phyloP scores from a whole-genome alignment of 2,797 vertebrate genomes.

The Furcifer pardalis region DNA sequence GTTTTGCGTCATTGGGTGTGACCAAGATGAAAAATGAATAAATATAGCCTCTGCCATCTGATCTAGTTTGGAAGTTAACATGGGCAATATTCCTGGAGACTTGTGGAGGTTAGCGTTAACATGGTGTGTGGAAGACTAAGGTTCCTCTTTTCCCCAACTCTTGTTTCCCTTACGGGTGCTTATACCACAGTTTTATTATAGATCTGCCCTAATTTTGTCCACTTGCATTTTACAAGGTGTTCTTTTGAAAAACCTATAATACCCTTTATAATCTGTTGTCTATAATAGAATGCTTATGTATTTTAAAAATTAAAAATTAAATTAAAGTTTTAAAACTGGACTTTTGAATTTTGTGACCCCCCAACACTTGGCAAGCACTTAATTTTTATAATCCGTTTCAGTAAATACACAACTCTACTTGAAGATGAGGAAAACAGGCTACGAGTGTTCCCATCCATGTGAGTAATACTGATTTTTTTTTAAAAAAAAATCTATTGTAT shows the following conservation, averaged over 20 bases:
- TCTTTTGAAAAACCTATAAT: neutral
- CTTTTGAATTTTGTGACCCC: neutral
- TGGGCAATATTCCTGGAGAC: neutral
- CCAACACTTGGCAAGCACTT: conserved; percentile 10
- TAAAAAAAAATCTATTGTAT: too few relatives aligned
- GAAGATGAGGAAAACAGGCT: conserved; percentile 84
- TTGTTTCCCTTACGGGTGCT: neutral
- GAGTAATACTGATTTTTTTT: conserved; percentile 67
- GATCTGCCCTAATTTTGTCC: neutral
- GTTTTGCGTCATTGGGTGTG: too few relatives aligned
- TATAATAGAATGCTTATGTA: neutral
- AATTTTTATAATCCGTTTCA: conserved; percentile 59
- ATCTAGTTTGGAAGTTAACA: neutral
- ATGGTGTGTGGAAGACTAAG: neutral
- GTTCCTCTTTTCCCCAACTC: neutral
- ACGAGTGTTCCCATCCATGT: conserved; percentile 88
- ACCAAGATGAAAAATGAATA: neutral
- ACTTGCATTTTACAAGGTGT: neutral
- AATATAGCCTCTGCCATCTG: neutral
- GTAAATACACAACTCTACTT: conserved; percentile 88
- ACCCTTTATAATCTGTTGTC: neutral
- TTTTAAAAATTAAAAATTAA: neutral
- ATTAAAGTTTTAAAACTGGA: neutral
- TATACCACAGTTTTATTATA: neutral
- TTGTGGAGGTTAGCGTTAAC: neutral